Evolutionary conservation across 2,113 vertebrate species (phyloP).

Genomic region (Chaetodon auriga): DNA sequence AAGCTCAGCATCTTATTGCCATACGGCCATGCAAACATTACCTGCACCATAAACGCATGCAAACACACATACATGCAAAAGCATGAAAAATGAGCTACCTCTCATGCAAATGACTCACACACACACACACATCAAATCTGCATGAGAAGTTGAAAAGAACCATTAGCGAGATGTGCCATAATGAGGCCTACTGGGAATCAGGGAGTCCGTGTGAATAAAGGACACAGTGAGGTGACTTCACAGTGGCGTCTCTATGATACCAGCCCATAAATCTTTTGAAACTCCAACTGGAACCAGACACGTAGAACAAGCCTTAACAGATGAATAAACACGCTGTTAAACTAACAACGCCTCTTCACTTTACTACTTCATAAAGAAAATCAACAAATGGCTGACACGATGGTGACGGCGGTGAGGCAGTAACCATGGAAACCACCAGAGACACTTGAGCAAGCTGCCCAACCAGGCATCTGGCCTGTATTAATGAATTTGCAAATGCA

Average conservation of each 20-base stretch:
- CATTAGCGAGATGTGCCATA: slow-evolving; percentile 46
- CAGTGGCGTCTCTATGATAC: not conserved
- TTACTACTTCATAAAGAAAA: slow-evolving; percentile 86
- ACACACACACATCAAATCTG: slow-evolving; percentile 19
- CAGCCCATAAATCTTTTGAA: slow-evolving; percentile 14
- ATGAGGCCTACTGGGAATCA: slow-evolving; percentile 50
- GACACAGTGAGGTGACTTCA: slow-evolving; percentile 15
- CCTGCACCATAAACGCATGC: not conserved
- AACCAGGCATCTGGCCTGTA: slow-evolving; percentile 83
- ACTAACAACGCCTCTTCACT: slow-evolving; percentile 71
- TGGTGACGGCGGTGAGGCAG: slow-evolving; percentile 79
- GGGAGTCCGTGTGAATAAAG: slow-evolving; percentile 38
- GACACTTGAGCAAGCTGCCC: slow-evolving; percentile 84
- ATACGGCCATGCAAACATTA: slow-evolving; percentile 14
- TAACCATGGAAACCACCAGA: slow-evolving; percentile 89
- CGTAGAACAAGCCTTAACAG: slow-evolving; percentile 12
- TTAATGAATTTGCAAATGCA: slow-evolving; percentile 77
- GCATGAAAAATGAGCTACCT: slow-evolving; percentile 14
- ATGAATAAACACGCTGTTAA: slow-evolving; percentile 36
- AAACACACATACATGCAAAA: slow-evolving; percentile 15
- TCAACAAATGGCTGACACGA: slow-evolving; percentile 87
- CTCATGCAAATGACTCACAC: slow-evolving; percentile 33
- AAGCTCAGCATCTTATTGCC: not conserved
- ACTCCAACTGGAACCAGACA: slow-evolving; percentile 18
- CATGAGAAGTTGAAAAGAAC: slow-evolving; percentile 44